phyloP scores from a whole-genome alignment of 2,888 invertebrate genomes.

The Rotaria macrura region DNA sequence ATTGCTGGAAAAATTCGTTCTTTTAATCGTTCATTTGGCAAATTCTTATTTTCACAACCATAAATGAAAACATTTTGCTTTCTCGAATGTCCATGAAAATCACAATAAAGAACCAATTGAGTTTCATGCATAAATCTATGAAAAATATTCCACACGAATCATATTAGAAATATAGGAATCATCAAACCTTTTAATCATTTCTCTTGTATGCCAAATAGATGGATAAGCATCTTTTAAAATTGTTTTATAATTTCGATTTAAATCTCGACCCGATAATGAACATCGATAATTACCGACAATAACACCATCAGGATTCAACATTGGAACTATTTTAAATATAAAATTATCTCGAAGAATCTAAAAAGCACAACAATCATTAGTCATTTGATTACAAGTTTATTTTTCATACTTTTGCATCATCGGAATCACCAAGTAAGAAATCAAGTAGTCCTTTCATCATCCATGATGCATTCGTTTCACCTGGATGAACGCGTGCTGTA shows the following conservation, averaged over 20 bases:
- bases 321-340: conserved; percentile 86
- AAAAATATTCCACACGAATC: background rate
- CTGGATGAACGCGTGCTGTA: conserved; percentile 83
- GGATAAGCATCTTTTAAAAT: conserved; percentile 48
- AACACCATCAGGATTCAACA: conserved; percentile 88
- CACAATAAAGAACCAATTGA: conserved; percentile 48
- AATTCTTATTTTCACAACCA: conserved; percentile 53
- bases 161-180: background rate
- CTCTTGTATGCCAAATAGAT: conserved; percentile 47
- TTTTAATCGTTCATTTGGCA: conserved; percentile 65
- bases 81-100: conserved; percentile 47
- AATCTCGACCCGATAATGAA: conserved; percentile 48
- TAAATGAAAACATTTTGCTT: conserved; percentile 50
- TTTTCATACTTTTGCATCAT: conserved; percentile 48
- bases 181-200: conserved; percentile 46
- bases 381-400: background rate
- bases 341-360: conserved; percentile 77
- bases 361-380: conserved; percentile 25
- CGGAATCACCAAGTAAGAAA: conserved; percentile 57
- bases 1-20: conserved; percentile 88
- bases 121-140: conserved; percentile 13
- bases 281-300: conserved; percentile 58
- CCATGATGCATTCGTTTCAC: conserved; percentile 86
- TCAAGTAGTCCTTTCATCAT: conserved; percentile 85
- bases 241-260: conserved; percentile 50